Base-by-base conservation (phyloP, 1,140 invertebrate genomes). In the Achatina immaculata region DNA sequence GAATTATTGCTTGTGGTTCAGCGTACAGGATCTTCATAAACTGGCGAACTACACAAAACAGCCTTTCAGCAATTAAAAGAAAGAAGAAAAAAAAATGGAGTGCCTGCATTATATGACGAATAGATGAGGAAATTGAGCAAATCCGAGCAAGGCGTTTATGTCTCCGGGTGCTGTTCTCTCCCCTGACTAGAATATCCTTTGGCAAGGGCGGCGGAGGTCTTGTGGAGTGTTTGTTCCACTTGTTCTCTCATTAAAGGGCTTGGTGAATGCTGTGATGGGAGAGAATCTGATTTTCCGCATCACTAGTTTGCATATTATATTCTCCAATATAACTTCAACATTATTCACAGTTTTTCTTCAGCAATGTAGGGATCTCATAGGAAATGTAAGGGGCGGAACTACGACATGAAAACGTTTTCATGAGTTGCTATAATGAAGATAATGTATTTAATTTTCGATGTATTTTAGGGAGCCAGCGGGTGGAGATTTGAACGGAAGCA, bases 71-170 rank as follows among this genome's bases (percentile, higher is more conserved):
- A 34, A 43, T 43, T 51, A 45, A 73, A 48, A 43, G 28, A 72
- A 45, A 43, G 48, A 73, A 6, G 36, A 45, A 73, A 48, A 43
- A 45, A 72, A 45, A 43, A 73, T 48, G 1, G 36, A 69, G 19
- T 65, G 31, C 43, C 21, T n/a, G 55, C 19, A 42, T n/a, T n/a
- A n/a, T 31, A 62, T 78, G 21, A 31, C 48, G 68, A 77, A 77
- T n/a, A 42, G 34, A 31, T 28, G 76, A 68, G 62, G 76, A 78
- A 68, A 78, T 68, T 78, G 76, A 78, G 76, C 62, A 78, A 78
- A 78, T 48, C 51, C 28, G 31, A 78, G 19, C 4, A 68, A 66
- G 38, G 38, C 42, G 31, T 38, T 66, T 43, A 68, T 68, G 31
- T 66, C 62, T 62, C 36, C 3, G 55, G 65, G 58, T 38, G 21